A percentile compares a stretch with the other conserved stretches of the same genome.
Conservation (phyloP, 2,113 vertebrate genomes). For the Rhinoderma darwinii region DNA sequence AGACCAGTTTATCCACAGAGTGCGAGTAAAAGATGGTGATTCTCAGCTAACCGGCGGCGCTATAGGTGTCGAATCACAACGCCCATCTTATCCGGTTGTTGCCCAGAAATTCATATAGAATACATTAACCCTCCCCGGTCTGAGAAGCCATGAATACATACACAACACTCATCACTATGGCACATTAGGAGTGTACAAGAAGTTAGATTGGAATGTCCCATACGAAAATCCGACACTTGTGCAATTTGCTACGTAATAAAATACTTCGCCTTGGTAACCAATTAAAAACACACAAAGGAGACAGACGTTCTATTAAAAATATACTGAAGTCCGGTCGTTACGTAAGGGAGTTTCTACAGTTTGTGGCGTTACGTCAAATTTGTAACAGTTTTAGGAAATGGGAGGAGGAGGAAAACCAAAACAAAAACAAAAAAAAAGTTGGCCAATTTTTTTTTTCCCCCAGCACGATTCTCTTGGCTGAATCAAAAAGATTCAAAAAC, state of each 20-base stretch:
- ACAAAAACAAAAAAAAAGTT: not conserved
- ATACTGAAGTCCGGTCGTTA: not conserved
- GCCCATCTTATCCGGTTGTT: not conserved
- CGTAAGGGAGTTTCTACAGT: not conserved
- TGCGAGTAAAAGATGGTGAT: not conserved
- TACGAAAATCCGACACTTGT: not conserved
- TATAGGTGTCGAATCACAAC: not conserved
- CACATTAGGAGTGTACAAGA: conserved; percentile 38
- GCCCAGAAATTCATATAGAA: not conserved
- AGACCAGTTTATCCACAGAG: not conserved
- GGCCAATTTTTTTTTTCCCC: not conserved
- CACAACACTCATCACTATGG: conserved; percentile 41
- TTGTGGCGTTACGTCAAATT: conserved; percentile 42
- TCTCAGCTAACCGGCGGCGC: not conserved
- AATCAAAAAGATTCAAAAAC: not conserved
- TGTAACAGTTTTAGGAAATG: not conserved
- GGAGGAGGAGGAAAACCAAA: not conserved
- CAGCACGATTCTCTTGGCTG: conserved; percentile 14
- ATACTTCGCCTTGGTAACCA: conserved; percentile 10
- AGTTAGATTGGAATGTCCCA: not conserved
- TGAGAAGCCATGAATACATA: not conserved
- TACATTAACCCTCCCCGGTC: not conserved
- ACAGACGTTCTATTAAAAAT: conserved; percentile 20
- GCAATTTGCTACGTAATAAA: conserved; percentile 40
- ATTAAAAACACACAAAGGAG: conserved; percentile 27